Percentiles rank a stretch among this genome's conserved stretches.
These are phyloP conservation scores for Drosophila trichaetosa DNA, from an alignment of 2,888 invertebrate species.

Conservation along the genomic window DNA sequence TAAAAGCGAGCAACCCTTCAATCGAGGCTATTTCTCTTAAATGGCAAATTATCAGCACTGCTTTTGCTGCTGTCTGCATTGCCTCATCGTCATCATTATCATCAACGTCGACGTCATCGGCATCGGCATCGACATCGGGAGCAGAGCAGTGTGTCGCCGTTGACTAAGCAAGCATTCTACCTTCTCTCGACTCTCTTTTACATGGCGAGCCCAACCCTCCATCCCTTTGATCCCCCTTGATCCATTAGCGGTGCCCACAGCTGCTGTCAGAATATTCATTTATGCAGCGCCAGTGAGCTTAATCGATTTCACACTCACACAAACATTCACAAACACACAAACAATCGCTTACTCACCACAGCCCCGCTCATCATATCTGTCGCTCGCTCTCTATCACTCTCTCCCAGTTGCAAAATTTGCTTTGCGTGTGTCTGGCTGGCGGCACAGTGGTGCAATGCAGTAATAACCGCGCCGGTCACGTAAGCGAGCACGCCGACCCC, in stretches of 20 bases:
- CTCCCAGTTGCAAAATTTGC: conserved; percentile 49
- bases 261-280: conserved; percentile 58
- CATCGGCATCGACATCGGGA: conserved; percentile 1
- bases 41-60: conserved; percentile 7
- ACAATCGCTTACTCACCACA: conserved; percentile 50
- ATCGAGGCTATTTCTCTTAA: not conserved
- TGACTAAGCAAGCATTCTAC: conserved; percentile 19
- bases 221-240: not conserved
- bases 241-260: conserved; percentile 11
- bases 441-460: conserved; percentile 66
- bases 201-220: not conserved
- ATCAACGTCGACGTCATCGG: not conserved
- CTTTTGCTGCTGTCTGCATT: not conserved
- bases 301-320: conserved; percentile 53
- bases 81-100: not conserved
- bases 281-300: conserved; percentile 54
- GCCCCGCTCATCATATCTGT: conserved; percentile 6
- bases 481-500: conserved; percentile 44
- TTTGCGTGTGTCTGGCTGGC: conserved; percentile 53
- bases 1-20: conserved; percentile 5
- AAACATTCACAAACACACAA: conserved; percentile 1
- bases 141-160: conserved; percentile 26
- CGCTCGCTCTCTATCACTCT: conserved; percentile 5
- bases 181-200: conserved; percentile 2
- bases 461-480: conserved; percentile 52